Evolutionary conservation across 2,797 vertebrate genomes (phyloP).

Genomic region (Esox lucius): DNA sequence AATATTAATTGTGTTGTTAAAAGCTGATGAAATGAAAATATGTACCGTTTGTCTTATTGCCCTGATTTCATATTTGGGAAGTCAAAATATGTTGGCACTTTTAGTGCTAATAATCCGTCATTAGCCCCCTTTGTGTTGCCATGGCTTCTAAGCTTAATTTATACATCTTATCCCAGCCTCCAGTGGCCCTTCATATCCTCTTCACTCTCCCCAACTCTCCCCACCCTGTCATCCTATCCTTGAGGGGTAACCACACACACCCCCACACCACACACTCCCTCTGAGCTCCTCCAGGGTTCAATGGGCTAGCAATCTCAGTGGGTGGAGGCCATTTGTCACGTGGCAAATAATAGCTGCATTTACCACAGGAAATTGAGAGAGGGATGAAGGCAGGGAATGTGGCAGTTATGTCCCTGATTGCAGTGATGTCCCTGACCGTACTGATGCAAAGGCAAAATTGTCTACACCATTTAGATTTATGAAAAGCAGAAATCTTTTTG

Average conservation of each 20-base stretch:
- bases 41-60: too few species aligned
- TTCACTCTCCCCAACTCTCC: not conserved
- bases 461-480: too few species aligned
- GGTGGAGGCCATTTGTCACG: not conserved
- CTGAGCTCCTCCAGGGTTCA: not conserved
- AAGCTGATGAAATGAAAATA: too few species aligned
- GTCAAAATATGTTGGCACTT: too few species aligned
- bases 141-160: not conserved
- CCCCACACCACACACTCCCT: not conserved
- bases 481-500: too few species aligned
- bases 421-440: too few species aligned
- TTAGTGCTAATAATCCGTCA: not conserved
- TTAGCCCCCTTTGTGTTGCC: not conserved
- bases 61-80: too few species aligned
- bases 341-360: not conserved
- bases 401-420: not conserved
- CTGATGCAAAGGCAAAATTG: too few species aligned
- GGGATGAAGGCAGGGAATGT: too few species aligned
- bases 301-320: not conserved
- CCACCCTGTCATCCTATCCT: not conserved
- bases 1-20: too few species aligned
- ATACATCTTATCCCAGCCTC: not conserved
- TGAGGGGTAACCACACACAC: not conserved
- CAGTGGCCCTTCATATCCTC: not conserved
- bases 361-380: not conserved